These are phyloP conservation scores for Ophthalmolycus amberensis DNA, from an alignment of 2,113 vertebrate genomes.

Conservation along the genomic window DNA sequence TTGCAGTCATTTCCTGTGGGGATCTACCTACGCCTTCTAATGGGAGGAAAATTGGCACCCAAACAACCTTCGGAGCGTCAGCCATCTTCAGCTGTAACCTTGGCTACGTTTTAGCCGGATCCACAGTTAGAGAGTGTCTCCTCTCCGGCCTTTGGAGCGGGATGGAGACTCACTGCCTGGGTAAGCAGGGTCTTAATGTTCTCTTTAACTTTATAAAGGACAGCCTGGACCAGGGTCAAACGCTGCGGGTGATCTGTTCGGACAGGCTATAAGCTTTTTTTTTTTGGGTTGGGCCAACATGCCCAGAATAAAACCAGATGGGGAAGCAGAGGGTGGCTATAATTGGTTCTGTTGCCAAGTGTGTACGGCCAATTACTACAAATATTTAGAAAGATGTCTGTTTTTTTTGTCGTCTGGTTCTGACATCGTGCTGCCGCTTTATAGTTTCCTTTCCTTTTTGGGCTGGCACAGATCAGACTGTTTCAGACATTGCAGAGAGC, in stretches of 20 bases:
- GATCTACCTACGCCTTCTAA: conserved; percentile 93
- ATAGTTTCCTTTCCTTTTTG: neutral
- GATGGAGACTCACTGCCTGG: conserved; percentile 91
- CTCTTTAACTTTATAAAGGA: conserved; percentile 34
- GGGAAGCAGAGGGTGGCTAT: conserved; percentile 36
- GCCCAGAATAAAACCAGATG: conserved; percentile 47
- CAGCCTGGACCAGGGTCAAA: conserved; percentile 34
- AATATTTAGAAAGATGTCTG: conserved; percentile 23
- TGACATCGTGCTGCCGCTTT: neutral
- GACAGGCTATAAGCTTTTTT: conserved; percentile 5
- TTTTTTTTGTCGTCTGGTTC: neutral
- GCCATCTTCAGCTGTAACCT: conserved; percentile 95
- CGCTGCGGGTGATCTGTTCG: conserved; percentile 9
- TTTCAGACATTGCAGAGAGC: conserved; percentile 23
- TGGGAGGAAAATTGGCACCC: conserved; percentile 97
- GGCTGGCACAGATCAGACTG: conserved; percentile 9
- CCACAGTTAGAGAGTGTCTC: conserved; percentile 93
- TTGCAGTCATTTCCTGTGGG: conserved; percentile 95
- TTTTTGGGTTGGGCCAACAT: conserved; percentile 14
- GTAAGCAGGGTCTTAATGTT: conserved; percentile 80
- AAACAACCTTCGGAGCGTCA: conserved; percentile 92
- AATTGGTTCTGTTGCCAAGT: conserved; percentile 49
- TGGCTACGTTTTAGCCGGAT: conserved; percentile 93
- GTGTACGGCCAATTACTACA: conserved; percentile 26
- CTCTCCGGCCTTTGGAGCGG: conserved; percentile 97